Conservation (phyloP, 2,888 invertebrate species). For the Perithous albicinctus region DNA sequence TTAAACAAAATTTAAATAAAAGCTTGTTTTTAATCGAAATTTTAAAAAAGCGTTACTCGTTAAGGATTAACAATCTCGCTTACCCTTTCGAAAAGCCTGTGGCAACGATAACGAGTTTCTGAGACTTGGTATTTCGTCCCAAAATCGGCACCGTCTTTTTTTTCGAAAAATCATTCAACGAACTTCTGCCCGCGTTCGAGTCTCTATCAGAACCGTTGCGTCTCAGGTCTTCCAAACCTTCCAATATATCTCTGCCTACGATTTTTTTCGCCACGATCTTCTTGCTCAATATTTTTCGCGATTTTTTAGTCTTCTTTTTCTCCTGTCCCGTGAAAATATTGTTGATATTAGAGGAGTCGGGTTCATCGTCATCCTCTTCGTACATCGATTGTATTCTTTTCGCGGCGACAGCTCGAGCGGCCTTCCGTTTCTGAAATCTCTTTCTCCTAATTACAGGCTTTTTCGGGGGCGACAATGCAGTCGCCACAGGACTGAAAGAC, state of each 20-base stretch:
- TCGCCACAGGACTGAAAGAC: constrained; percentile 75
- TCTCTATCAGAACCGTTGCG: constrained; percentile 55
- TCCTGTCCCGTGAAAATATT: constrained; percentile 36
- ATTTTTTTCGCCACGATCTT: constrained; percentile 79
- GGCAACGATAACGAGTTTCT: constrained; percentile 77
- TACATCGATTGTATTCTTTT: constrained; percentile 44
- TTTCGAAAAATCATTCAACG: constrained; percentile 76
- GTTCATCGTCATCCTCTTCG: constrained; percentile 31
- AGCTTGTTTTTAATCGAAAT: no score
- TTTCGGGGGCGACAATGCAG: constrained; percentile 36
- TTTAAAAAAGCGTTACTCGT: constrained; percentile 1
- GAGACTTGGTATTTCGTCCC: constrained; percentile 56
- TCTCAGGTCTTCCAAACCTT: constrained; percentile 61
- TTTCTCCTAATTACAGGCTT: constrained; percentile 49
- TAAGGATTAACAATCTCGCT: constrained; percentile 26
- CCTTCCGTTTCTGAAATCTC: constrained; percentile 42
- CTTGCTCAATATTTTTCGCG: constrained; percentile 78
- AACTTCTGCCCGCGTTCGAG: constrained; percentile 66
- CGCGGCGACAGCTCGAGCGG: constrained; percentile 44
- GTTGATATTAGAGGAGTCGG: constrained; percentile 1
- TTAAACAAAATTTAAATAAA: no score
- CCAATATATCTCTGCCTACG: constrained; percentile 69
- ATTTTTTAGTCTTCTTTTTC: constrained; percentile 65
- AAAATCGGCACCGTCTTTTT: constrained; percentile 63
- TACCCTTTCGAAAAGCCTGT: constrained; percentile 81